A percentile compares a stretch with the other conserved stretches of the same genome.
Evolutionary conservation across 23 tunicate species (phyloP).

Genomic region (Aplidium turbinatum): DNA sequence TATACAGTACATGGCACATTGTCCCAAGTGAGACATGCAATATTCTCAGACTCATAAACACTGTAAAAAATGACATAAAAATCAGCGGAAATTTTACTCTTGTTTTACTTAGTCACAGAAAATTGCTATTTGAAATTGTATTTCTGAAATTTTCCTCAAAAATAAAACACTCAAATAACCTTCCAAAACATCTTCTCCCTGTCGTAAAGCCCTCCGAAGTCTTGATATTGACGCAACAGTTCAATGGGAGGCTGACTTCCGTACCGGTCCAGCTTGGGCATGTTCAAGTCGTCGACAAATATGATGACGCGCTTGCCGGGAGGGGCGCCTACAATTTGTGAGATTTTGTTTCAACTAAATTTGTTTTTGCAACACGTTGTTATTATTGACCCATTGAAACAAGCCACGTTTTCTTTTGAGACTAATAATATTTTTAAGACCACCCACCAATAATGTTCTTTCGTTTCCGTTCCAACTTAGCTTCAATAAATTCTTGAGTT

Average conservation of each 20-base stretch:
- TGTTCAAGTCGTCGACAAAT: slow-evolving; percentile 99
- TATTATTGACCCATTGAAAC: neutral
- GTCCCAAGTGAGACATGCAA: too few relatives aligned
- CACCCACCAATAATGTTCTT: slow-evolving; percentile 89
- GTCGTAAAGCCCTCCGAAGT: slow-evolving; percentile 99
- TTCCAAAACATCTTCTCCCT: slow-evolving; percentile 99
- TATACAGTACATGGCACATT: too few relatives aligned
- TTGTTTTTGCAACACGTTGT: neutral
- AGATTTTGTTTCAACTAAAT: neutral
- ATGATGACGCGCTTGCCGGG: slow-evolving; percentile 82
- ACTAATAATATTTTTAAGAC: neutral
- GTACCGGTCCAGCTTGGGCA: slow-evolving; percentile 99
- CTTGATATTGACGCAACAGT: slow-evolving; percentile 96
- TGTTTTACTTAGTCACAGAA: too few relatives aligned
- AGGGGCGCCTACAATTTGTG: slow-evolving; percentile 77
- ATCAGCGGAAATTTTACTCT: too few relatives aligned
- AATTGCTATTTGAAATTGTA: too few relatives aligned
- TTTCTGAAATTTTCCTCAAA: too few relatives aligned
- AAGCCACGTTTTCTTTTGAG: neutral
- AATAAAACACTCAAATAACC: slow-evolving; percentile 32
- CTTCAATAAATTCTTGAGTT: slow-evolving; percentile 98
- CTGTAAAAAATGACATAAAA: too few relatives aligned
- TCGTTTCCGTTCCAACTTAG: slow-evolving; percentile 92
- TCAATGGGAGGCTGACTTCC: slow-evolving; percentile 99
- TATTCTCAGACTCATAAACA: too few relatives aligned